Percentiles rank a stretch among this genome's conserved stretches.
These are phyloP conservation scores for Bombus soroeensis DNA, from an alignment of 1,140 invertebrate species.

Conservation along the genomic window DNA sequence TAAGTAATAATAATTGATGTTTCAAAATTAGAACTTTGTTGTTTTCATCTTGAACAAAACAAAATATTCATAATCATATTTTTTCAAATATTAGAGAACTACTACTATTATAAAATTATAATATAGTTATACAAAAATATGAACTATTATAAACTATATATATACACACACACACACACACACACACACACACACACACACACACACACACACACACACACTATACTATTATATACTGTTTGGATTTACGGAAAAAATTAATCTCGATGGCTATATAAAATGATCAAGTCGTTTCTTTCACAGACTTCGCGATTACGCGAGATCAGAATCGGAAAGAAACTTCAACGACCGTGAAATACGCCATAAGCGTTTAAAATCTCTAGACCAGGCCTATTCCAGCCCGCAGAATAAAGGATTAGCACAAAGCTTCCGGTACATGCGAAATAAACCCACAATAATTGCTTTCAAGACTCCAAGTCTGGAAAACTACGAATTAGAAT, in stretches of 20 bases:
- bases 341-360: slow-evolving; percentile 88
- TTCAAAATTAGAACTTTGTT: too few relatives aligned
- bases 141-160: too few relatives aligned
- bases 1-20: slow-evolving; percentile 84
- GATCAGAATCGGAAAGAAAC: slow-evolving; percentile 90
- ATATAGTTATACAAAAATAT: too few relatives aligned
- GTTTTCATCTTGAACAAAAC: too few relatives aligned
- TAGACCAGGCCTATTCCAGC: slow-evolving; percentile 87
- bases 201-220: too few relatives aligned
- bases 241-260: not conserved
- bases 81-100: not conserved
- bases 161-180: too few relatives aligned
- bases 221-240: too few relatives aligned
- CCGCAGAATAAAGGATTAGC: slow-evolving; percentile 90
- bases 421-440: slow-evolving; percentile 93
- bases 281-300: not conserved
- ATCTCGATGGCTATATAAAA: not conserved
- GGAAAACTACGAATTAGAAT: slow-evolving; percentile 86
- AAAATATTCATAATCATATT: not conserved
- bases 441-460: slow-evolving; percentile 93
- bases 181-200: too few relatives aligned
- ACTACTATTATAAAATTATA: too few relatives aligned
- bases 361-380: slow-evolving; percentile 85
- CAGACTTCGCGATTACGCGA: slow-evolving; percentile 87
- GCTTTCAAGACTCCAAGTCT: slow-evolving; percentile 91